Percentiles rank a stretch among this genome's conserved stretches.
Evolutionary conservation across 2,797 vertebrate genomes (phyloP).

Genomic region (Ataeniobius toweri): DNA sequence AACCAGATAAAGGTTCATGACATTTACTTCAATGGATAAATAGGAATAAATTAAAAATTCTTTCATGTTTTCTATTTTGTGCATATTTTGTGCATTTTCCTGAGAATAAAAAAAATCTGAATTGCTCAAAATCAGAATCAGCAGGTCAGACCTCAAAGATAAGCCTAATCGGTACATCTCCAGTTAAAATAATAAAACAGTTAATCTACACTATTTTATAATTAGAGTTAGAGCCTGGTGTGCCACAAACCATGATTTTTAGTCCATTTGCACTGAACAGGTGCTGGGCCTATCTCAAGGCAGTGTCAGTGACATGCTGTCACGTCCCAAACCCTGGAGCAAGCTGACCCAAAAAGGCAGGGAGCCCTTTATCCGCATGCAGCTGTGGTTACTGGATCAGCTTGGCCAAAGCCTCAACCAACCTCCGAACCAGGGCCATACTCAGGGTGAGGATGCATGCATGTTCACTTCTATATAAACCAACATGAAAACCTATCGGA

Average conservation of each 20-base stretch:
- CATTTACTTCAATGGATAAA: not conserved
- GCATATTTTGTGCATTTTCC: not conserved
- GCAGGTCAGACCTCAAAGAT: not conserved
- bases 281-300: constrained; percentile 98
- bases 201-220: not conserved
- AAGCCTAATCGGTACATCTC: not conserved
- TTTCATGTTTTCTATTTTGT: not conserved
- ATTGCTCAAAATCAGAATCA: no score
- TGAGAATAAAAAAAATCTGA: not conserved
- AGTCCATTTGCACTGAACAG: constrained; percentile 64
- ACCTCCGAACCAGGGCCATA: constrained; percentile 69
- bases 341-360: constrained; percentile 98
- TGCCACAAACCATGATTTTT: not conserved
- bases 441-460: constrained; percentile 68
- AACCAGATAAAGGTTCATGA: not conserved
- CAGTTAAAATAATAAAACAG: not conserved
- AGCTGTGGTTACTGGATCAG: constrained; percentile 96
- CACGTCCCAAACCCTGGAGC: constrained; percentile 97
- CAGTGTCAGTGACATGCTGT: constrained; percentile 99
- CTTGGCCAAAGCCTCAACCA: constrained; percentile 89
- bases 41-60: not conserved
- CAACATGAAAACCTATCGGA: not conserved
- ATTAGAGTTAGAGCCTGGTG: not conserved
- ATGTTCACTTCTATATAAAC: not conserved
- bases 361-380: constrained; percentile 99